Evolutionary conservation across 1,140 invertebrate genomes (phyloP).

Genomic region (Leptinotarsa lineolata): DNA sequence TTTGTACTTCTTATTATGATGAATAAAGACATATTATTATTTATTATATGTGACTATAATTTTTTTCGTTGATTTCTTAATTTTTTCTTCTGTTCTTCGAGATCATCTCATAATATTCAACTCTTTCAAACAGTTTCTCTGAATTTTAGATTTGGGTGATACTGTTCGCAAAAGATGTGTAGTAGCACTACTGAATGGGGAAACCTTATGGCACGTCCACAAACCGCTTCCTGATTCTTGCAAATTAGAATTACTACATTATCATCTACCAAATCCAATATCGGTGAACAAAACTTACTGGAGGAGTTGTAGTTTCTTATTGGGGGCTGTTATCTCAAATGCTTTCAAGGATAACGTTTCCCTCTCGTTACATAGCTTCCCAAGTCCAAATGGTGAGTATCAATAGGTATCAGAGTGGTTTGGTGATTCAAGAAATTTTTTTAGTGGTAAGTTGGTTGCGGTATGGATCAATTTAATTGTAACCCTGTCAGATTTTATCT

Average conservation of each 20-base stretch:
- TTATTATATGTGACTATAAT: too few species aligned
- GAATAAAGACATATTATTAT: too few species aligned
- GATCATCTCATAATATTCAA: not conserved
- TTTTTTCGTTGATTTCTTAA: too few species aligned
- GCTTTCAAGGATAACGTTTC: constrained; percentile 81
- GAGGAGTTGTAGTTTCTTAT: constrained; percentile 85
- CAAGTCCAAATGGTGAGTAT: constrained; percentile 72
- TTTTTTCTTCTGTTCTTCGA: too few species aligned
- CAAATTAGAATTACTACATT: constrained; percentile 78
- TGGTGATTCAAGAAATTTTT: too few species aligned
- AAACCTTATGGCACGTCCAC: constrained; percentile 89
- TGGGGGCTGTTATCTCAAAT: constrained; percentile 76
- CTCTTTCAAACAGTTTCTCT: not conserved
- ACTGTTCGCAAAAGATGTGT: constrained; percentile 72
- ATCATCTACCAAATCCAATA: constrained; percentile 69
- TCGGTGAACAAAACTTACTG: constrained; percentile 85
- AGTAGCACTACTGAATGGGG: constrained; percentile 79
- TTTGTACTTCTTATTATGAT: too few species aligned
- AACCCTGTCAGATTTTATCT: too few species aligned
- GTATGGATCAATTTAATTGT: too few species aligned
- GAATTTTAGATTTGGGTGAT: constrained; percentile 73
- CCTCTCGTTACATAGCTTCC: constrained; percentile 84
- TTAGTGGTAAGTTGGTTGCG: too few species aligned
- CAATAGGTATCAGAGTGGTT: too few species aligned
- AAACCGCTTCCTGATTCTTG: constrained; percentile 80